These are phyloP conservation scores for Leucania comma DNA, from an alignment of 2,888 invertebrate genomes.

Conservation along the genomic window DNA sequence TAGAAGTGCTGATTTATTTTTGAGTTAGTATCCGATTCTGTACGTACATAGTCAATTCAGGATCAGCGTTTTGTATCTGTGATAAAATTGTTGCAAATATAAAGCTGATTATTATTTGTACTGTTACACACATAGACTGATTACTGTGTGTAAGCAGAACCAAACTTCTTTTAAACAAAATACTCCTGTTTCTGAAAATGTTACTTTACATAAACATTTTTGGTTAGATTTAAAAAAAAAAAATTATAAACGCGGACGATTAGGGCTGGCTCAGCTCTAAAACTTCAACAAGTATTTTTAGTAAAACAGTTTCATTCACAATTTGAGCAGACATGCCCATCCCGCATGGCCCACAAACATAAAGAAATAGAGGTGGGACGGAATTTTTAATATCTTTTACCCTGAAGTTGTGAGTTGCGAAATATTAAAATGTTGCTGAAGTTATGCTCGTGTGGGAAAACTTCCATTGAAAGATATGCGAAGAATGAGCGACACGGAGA, in stretches of 20 bases:
- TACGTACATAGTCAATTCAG: too few species aligned
- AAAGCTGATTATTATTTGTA: too few species aligned
- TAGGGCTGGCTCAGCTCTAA: background rate
- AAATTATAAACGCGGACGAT: background rate
- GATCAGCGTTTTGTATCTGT: too few species aligned
- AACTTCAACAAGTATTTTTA: slow-evolving; percentile 36
- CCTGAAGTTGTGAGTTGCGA: slow-evolving; percentile 63
- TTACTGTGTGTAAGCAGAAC: too few species aligned
- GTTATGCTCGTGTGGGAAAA: slow-evolving; percentile 66
- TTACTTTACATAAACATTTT: background rate
- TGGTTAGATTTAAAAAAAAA: background rate
- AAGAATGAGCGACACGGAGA: slow-evolving; percentile 25
- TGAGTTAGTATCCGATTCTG: too few species aligned
- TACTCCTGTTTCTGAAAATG: too few species aligned
- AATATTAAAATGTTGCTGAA: slow-evolving; percentile 76
- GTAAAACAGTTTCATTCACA: slow-evolving; percentile 48
- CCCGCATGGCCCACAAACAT: slow-evolving; percentile 29
- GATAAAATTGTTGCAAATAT: too few species aligned
- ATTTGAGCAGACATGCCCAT: slow-evolving; percentile 39
- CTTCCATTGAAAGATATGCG: slow-evolving; percentile 53
- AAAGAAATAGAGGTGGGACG: slow-evolving; percentile 59
- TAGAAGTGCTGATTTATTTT: too few species aligned
- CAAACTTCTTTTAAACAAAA: too few species aligned
- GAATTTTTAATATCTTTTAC: slow-evolving; percentile 78
- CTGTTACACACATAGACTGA: too few species aligned